These are phyloP conservation scores for Neoarius graeffei DNA, from an alignment of 2,113 vertebrate species.

Conservation along the genomic window DNA sequence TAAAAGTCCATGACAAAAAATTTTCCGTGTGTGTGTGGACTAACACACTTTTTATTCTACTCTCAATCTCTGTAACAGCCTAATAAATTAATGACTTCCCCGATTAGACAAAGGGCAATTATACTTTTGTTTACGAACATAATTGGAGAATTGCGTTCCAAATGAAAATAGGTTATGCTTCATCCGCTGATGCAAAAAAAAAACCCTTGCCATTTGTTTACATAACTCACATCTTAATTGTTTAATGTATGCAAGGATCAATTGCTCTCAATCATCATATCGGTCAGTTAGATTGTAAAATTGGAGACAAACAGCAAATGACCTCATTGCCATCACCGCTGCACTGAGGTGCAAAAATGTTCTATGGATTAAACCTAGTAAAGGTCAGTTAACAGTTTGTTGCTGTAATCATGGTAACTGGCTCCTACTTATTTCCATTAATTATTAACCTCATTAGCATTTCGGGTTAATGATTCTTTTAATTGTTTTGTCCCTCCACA, in stretches of 20 bases:
- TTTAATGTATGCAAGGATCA: conserved; percentile 71
- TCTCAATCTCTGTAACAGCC: conserved; percentile 39
- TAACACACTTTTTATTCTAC: conserved; percentile 42
- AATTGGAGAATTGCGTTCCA: conserved; percentile 76
- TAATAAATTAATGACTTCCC: conserved; percentile 68
- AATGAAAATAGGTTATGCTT: conserved; percentile 80
- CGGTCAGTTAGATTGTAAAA: conserved; percentile 42
- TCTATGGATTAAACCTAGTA: not conserved
- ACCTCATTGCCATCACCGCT: not conserved
- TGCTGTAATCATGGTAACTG: not conserved
- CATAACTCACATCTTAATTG: conserved; percentile 68
- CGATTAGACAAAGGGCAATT: conserved; percentile 79
- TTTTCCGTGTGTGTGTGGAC: not conserved
- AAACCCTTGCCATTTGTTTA: conserved; percentile 64
- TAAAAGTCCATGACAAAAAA: not conserved
- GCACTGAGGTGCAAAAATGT: not conserved
- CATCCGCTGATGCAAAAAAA: conserved; percentile 64
- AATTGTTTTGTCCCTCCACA: not conserved
- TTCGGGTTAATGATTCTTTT: conserved; percentile 10
- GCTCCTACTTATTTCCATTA: conserved; percentile 17
- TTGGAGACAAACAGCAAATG: not conserved
- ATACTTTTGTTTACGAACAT: conserved; percentile 78
- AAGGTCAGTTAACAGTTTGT: conserved; percentile 23
- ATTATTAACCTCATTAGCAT: conserved; percentile 29
- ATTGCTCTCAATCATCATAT: conserved; percentile 53